Evolutionary conservation across 2,888 invertebrate species (phyloP).

Genomic region (Xanthia icteritia): DNA sequence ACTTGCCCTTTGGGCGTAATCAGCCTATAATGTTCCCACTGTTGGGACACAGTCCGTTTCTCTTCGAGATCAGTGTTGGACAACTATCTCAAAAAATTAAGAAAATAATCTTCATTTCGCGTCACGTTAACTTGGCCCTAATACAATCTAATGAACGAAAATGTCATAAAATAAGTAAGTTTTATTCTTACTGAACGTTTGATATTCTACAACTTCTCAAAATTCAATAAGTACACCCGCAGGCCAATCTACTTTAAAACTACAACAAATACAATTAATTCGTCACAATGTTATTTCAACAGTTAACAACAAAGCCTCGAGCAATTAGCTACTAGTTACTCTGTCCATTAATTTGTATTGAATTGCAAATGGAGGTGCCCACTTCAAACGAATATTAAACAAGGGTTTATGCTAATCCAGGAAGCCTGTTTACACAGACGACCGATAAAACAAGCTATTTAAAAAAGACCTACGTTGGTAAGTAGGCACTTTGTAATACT

Average conservation of each 20-base stretch:
- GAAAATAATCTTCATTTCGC: background rate
- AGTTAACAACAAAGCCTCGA: constrained; percentile 21
- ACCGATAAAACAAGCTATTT: constrained; percentile 7
- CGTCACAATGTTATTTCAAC: constrained; percentile 13
- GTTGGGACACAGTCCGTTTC: too few relatives aligned
- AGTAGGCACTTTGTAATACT: background rate
- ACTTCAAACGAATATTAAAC: constrained; percentile 59
- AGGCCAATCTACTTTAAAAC: background rate
- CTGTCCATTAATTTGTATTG: constrained; percentile 54
- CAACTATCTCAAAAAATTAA: background rate
- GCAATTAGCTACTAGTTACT: constrained; percentile 52
- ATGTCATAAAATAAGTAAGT: background rate
- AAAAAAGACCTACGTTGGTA: background rate
- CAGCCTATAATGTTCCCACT: too few relatives aligned
- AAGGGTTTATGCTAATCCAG: constrained; percentile 41
- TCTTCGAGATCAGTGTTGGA: too few relatives aligned
- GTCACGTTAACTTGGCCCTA: background rate
- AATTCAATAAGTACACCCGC: background rate
- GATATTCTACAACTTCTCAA: background rate
- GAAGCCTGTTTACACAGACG: background rate
- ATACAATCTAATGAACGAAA: background rate
- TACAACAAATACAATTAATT: constrained; percentile 28
- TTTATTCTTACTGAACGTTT: background rate
- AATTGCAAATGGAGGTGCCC: constrained; percentile 62
- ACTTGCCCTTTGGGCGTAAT: background rate